Conservation (phyloP, 2,888 invertebrate species). For the Rotaria magnacalcarata region DNA sequence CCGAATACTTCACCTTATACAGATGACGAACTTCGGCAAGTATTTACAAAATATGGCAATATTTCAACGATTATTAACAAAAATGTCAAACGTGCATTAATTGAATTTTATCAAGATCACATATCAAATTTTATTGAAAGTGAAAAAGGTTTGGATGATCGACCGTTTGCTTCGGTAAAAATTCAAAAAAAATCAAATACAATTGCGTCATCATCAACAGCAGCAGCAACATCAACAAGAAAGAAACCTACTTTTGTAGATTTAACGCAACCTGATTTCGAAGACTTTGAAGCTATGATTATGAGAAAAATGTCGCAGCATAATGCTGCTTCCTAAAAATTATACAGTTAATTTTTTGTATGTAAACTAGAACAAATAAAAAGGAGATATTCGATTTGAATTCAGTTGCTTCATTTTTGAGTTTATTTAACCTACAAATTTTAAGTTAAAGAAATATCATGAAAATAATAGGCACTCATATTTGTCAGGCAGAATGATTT, state of each 20-base stretch:
- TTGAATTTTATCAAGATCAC: constrained; percentile 7
- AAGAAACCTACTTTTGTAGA: neutral
- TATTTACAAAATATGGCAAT: neutral
- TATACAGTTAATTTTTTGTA: neutral
- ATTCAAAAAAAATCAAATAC: neutral
- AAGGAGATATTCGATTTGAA: too few species aligned
- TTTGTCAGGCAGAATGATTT: neutral
- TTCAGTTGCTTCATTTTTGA: neutral
- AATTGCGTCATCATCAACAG: neutral
- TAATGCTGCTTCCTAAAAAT: neutral
- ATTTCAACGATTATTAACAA: neutral
- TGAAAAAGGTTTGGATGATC: neutral
- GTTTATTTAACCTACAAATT: neutral
- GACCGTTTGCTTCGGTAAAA: neutral
- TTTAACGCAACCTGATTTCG: constrained; percentile 3
- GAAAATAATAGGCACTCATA: too few species aligned
- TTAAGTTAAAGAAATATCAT: neutral
- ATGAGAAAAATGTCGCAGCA: neutral
- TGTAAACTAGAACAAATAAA: too few species aligned
- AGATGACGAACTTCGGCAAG: neutral
- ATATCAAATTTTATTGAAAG: constrained; percentile 1
- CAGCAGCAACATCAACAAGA: neutral
- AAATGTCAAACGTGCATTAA: neutral
- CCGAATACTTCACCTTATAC: neutral
- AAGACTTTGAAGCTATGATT: neutral